Percentiles rank a stretch among this genome's conserved stretches.
These are phyloP conservation scores for Bovichtus variegatus DNA, from an alignment of 2,797 vertebrate genomes.

Conservation along the genomic window DNA sequence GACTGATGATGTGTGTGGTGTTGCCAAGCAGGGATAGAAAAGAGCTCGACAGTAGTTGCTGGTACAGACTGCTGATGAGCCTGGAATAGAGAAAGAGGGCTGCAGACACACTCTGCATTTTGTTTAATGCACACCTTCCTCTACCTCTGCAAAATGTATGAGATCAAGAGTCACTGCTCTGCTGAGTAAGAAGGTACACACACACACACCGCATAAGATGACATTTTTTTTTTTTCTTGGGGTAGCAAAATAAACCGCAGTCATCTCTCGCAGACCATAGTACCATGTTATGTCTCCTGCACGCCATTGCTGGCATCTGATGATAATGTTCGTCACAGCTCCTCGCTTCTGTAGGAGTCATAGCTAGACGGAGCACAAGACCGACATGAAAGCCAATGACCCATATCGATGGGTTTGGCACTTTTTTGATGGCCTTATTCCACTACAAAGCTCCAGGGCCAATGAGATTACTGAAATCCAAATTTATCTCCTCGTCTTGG, in stretches of 20 bases:
- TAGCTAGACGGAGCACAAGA: constrained; percentile 14
- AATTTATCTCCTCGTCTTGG: constrained; percentile 59
- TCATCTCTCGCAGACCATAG: constrained; percentile 33
- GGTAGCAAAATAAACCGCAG: constrained; percentile 32
- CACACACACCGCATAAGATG: constrained; percentile 15
- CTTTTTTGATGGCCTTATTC: constrained; percentile 58
- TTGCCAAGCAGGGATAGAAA: constrained; percentile 52
- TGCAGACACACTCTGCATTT: constrained; percentile 22
- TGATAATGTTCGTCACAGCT: constrained; percentile 45
- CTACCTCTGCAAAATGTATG: too few species aligned
- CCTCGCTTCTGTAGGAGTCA: constrained; percentile 2
- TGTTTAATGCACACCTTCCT: too few species aligned
- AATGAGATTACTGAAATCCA: constrained; percentile 71
- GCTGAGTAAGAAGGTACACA: constrained; percentile 13
- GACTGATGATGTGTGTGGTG: constrained; percentile 48
- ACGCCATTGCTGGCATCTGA: constrained; percentile 34
- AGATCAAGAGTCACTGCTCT: not conserved
- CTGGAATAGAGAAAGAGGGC: constrained; percentile 2
- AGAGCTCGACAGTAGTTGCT: constrained; percentile 42
- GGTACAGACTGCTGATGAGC: constrained; percentile 50
- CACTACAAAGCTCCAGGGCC: constrained; percentile 50
- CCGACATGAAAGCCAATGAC: constrained; percentile 50
- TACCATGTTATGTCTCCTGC: constrained; percentile 50
- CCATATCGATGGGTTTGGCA: constrained; percentile 33
- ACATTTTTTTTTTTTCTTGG: constrained; percentile 22